Conservation (phyloP, 2,888 invertebrate species). For the Alcis repandata region DNA sequence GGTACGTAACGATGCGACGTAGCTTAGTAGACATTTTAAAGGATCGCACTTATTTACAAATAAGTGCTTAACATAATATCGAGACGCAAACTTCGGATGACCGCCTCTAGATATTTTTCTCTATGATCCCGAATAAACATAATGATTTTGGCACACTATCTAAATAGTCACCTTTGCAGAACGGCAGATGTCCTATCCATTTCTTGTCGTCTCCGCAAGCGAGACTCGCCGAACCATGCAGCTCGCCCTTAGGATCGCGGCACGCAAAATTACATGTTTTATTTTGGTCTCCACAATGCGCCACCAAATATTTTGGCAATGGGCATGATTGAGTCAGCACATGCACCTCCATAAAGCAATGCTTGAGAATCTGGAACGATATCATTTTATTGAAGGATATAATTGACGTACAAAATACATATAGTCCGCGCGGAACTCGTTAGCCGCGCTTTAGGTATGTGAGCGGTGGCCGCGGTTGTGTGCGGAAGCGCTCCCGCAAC, state of each 20-base stretch:
- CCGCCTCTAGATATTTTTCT: too few species aligned
- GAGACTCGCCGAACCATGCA: constrained; percentile 62
- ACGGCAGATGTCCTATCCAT: constrained; percentile 74
- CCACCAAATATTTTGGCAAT: constrained; percentile 67
- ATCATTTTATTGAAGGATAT: constrained; percentile 42
- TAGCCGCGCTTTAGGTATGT: neutral
- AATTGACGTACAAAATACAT: constrained; percentile 19
- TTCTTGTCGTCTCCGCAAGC: constrained; percentile 66
- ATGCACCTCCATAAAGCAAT: constrained; percentile 78
- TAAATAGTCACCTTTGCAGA: constrained; percentile 66
- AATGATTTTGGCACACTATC: constrained; percentile 19
- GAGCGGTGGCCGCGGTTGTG: too few species aligned
- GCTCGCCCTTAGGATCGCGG: constrained; percentile 61
- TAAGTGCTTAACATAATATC: too few species aligned
- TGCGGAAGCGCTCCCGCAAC: too few species aligned
- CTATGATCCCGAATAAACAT: constrained; percentile 1
- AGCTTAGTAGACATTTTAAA: too few species aligned
- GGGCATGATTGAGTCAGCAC: constrained; percentile 75
- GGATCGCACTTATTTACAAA: too few species aligned
- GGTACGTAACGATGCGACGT: too few species aligned
- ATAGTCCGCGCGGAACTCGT: neutral
- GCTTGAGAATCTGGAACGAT: constrained; percentile 69
- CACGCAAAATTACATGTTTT: constrained; percentile 75
- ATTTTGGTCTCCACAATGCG: constrained; percentile 63
- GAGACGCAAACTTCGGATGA: too few species aligned